Base-by-base conservation (phyloP, 2,797 vertebrate species). In the Iguana delicatissima region DNA sequence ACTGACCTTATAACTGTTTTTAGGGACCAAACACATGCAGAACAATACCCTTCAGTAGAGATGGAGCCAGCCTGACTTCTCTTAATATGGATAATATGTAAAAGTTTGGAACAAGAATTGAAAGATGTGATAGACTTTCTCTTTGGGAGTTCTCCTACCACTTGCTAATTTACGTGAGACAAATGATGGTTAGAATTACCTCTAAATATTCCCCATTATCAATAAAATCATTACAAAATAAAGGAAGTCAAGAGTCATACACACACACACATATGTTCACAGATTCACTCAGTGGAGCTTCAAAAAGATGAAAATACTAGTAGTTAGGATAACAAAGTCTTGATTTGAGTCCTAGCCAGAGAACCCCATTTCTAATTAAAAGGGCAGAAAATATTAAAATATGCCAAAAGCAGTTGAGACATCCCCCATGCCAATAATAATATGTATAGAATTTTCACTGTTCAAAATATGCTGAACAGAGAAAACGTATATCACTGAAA, bases 301-400 rank as follows among this genome's bases (percentile, higher is more conserved):
- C 42, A 50, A 52, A 50, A 87, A 80, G 64, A 87, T 80, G 50
- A 67, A 87, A 87, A 80, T 52, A n/a, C 42, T 64, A 22, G 22
- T 62, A 64, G 85, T 64, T 57, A 46, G 8, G 74, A 64, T 79
- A 9, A 5, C 16, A 24, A 52, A 32, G 29, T 29, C 59, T 86
- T 35, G 16, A 77, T 87, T 67, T n/a, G 52, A 7, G n/a, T 85
- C 7, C 9, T 8, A 50, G 46, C 32, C 29, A 52, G 10, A 18
- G 26, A 77, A 79, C 18, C 74, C 32, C 6, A 50, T 50, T 67
- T 87, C 46, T 50, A 64, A 79, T 80, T 62, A 32, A 62, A 87
- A 16, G 5, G 2, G 73, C 8, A 79, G 20, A 62, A 38, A 50
- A 64, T 20, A 24, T 87, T 79, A 50, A 86, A 87, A 46, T 12